A percentile compares a stretch with the other conserved stretches of the same genome.
phyloP scores from a whole-genome alignment of 2,888 invertebrate species.

The Ganaspis brasiliensis region DNA sequence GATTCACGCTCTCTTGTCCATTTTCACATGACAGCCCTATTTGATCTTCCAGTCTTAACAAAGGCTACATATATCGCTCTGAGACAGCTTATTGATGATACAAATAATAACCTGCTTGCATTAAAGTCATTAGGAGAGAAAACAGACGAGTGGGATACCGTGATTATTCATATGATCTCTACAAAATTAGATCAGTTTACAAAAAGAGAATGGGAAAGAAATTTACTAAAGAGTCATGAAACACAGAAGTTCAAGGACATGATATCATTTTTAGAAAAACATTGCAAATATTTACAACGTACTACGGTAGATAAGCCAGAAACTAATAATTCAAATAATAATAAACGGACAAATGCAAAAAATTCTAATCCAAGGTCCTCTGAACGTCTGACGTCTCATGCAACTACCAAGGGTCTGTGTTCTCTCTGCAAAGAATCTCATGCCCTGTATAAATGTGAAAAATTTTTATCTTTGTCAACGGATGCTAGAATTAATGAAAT shows the following conservation, averaged over 20 bases:
- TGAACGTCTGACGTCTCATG: too few species aligned
- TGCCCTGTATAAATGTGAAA: slow-evolving; percentile 41
- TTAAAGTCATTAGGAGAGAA: slow-evolving; percentile 14
- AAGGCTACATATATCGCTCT: neutral
- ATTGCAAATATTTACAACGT: neutral
- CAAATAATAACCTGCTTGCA: neutral
- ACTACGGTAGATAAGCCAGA: neutral
- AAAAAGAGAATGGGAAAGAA: neutral
- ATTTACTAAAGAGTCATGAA: too few species aligned
- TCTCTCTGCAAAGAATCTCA: slow-evolving; percentile 17
- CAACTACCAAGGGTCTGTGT: neutral
- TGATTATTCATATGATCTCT: neutral
- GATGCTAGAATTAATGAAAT: slow-evolving; percentile 32
- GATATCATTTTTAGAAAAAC: too few species aligned
- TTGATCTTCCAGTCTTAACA: neutral
- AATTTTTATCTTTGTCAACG: slow-evolving; percentile 17
- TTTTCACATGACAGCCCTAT: neutral
- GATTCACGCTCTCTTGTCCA: neutral
- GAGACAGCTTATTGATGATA: slow-evolving; percentile 5
- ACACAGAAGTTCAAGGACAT: too few species aligned
- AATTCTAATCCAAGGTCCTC: neutral
- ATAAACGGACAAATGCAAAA: neutral
- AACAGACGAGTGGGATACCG: neutral
- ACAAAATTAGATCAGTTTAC: neutral
- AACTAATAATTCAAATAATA: neutral